Evolutionary conservation across 2,888 invertebrate genomes (phyloP), one percentile per base, ranked within the genome.

Genomic region (Nebria brevicollis): DNA sequence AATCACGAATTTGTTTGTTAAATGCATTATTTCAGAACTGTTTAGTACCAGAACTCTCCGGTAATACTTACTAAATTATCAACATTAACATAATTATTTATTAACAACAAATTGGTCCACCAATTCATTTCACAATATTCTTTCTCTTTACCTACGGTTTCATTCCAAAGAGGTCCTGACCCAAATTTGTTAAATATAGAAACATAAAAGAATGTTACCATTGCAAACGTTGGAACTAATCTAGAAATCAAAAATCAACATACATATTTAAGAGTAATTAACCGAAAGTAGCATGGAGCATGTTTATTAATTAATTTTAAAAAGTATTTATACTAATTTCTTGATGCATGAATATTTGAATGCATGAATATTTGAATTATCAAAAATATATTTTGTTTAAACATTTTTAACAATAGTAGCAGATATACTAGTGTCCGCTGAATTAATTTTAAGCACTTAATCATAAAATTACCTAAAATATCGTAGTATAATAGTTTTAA

Each of bases 71-170:
- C 93, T 86, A 92, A 91, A 85, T 92, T 89, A 74, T 92, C 90
- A 1, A 89, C 88, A 83, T 92, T 90, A 5, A 93, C 86, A 83
- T 93, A 93, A 85, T 93, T 93, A 86, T 88, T 91, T 54, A 93
- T 85, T 89, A 93, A 93, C 1, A 93, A 87, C 0, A 93, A 85
- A 85, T 91, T 93, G 0, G 91, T 87, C 93, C 93, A 93, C 93
- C 93, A 93, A 85, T 92, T 92, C 82, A 90, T 88, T 54, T 89
- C 87, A 84, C 94, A 94, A 26, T 90, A 89, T 0, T 86, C 87
- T 0, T 90, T 89, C 82, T 93, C 92, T 0, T 85, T 87, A 0
- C 89, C 88, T 8, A 91, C 88, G 0, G 90, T 88, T 2, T 89
- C 86, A 84, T 90, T 90, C 93, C 93, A 93, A 20, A 93, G 85